A percentile compares a stretch with the other conserved stretches of the same genome.
These are phyloP conservation scores for Thryonomys swinderianus DNA, from an alignment of 2,113 vertebrate species.

Conservation along the genomic window DNA sequence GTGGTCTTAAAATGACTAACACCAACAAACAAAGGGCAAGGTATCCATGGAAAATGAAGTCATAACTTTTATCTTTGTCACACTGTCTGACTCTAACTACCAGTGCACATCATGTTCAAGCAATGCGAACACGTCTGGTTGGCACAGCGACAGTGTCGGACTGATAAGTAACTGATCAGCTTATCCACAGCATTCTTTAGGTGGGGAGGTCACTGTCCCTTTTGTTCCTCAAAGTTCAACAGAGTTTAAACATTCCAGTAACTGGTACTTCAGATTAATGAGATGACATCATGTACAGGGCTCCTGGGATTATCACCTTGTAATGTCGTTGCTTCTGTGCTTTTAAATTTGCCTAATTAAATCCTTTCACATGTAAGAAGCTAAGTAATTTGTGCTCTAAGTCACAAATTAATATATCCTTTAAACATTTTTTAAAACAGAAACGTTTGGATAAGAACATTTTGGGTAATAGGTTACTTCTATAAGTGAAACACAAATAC, in stretches of 20 bases:
- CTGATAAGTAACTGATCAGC: constrained; percentile 84
- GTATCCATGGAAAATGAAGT: constrained; percentile 84
- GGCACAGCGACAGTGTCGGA: constrained; percentile 76
- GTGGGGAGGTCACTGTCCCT: constrained; percentile 84
- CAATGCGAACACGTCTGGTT: constrained; percentile 82
- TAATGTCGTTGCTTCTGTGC: constrained; percentile 62
- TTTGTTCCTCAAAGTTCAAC: constrained; percentile 80
- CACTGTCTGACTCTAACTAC: constrained; percentile 83
- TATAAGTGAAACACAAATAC: neutral
- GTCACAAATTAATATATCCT: constrained; percentile 16
- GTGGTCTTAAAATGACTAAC: constrained; percentile 58
- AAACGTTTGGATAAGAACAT: neutral
- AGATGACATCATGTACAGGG: constrained; percentile 46
- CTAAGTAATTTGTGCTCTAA: constrained; percentile 46
- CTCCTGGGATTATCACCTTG: constrained; percentile 58
- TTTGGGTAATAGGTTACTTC: neutral
- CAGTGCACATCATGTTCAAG: constrained; percentile 80
- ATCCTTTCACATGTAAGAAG: constrained; percentile 54
- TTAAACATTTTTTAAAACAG: constrained; percentile 42
- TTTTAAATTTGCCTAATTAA: constrained; percentile 61
- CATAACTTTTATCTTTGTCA: constrained; percentile 85
- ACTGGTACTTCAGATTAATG: constrained; percentile 74
- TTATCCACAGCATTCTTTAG: constrained; percentile 87
- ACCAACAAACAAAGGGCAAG: constrained; percentile 73
- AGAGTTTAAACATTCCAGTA: constrained; percentile 80